A percentile compares a stretch with the other conserved stretches of the same genome.
Evolutionary conservation across 2,113 vertebrate species (phyloP).

Genomic region (Percopsis transmontana): DNA sequence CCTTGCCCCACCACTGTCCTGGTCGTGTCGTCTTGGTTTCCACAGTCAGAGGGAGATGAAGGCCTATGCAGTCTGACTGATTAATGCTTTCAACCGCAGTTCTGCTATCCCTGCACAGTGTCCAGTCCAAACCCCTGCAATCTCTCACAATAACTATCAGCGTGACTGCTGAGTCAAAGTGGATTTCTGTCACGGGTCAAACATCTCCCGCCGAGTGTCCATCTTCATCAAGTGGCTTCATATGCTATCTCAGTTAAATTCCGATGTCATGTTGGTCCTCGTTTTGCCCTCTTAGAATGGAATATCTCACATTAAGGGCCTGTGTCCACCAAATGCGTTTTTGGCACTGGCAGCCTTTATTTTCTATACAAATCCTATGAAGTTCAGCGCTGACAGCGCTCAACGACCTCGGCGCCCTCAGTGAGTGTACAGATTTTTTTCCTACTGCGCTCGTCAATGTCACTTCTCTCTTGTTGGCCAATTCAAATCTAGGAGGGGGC

Average conservation of each 20-base stretch:
- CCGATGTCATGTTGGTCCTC: background rate
- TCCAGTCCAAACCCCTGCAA: conserved; percentile 49
- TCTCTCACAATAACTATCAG: conserved; percentile 64
- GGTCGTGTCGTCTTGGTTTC: conserved; percentile 66
- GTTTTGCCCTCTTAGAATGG: background rate
- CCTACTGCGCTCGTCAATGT: no score
- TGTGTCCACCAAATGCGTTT: no score
- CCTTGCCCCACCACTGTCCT: conserved; percentile 45
- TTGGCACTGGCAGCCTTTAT: no score
- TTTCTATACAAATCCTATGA: no score
- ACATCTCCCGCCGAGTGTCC: conserved; percentile 21
- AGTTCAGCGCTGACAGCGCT: no score
- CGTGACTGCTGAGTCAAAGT: conserved; percentile 53
- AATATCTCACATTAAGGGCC: no score
- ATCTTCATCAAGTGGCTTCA: conserved; percentile 29
- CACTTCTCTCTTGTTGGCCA: no score
- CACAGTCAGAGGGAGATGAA: conserved; percentile 47
- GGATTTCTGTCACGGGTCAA: conserved; percentile 28
- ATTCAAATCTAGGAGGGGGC: no score
- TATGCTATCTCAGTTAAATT: background rate
- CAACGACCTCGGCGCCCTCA: no score
- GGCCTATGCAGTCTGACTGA: conserved; percentile 55
- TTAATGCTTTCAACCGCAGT: conserved; percentile 66
- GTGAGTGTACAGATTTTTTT: no score
- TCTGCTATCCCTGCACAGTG: conserved; percentile 67